Evolutionary conservation across 2,797 vertebrate species (phyloP).

Genomic region (Poecile montanus): DNA sequence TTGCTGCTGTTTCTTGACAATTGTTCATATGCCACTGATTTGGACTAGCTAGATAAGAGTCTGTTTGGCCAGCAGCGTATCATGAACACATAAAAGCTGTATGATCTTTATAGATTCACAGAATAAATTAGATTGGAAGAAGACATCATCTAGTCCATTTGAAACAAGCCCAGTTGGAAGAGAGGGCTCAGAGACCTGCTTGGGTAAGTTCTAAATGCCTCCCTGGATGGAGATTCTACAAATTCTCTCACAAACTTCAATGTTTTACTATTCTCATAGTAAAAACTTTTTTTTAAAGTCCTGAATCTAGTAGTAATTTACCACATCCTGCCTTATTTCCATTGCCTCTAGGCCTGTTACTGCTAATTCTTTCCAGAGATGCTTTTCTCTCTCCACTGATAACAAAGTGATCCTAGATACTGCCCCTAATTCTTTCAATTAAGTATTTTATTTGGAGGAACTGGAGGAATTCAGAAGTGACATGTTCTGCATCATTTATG

Average conservation of each 20-base stretch:
- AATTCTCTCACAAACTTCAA: background rate
- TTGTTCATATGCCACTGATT: background rate
- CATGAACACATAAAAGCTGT: background rate
- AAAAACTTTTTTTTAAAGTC: background rate
- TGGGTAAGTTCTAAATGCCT: background rate
- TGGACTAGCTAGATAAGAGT: background rate
- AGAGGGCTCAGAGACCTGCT: background rate
- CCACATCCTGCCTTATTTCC: background rate
- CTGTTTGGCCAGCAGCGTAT: background rate
- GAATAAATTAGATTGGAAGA: background rate
- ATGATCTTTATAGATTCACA: background rate
- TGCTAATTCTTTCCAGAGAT: background rate
- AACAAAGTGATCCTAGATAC: background rate
- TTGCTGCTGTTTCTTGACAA: background rate
- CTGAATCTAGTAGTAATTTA: background rate
- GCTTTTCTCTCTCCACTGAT: background rate
- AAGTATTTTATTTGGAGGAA: background rate
- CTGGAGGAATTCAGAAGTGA: background rate
- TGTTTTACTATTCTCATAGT: background rate
- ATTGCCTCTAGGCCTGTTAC: background rate
- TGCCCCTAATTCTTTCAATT: background rate
- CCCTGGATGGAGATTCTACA: background rate
- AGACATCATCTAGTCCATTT: background rate
- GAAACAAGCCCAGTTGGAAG: background rate
- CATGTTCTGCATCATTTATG: background rate